Evolutionary conservation across 1,140 invertebrate species (phyloP), one percentile per base, ranked within the genome.

Genomic region (Protaetia brevitarsis): DNA sequence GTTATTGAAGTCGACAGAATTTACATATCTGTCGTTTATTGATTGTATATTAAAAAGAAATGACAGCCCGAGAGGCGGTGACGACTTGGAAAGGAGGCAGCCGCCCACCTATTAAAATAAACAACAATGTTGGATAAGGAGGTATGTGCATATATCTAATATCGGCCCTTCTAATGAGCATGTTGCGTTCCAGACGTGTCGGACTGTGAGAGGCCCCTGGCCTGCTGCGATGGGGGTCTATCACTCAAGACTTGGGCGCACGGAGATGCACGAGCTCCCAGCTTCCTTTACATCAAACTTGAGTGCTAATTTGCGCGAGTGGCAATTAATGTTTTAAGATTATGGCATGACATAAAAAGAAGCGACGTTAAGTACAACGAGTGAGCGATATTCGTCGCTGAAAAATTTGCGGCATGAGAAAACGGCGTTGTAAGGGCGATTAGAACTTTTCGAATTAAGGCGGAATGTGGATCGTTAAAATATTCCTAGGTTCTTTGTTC

Each of bases 101-200:
- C 41, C 57, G 57, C 57, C 57, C 57, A 59, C 57, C 29, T 31
- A 59, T 59, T 59, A 59, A 59, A 30, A 13, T 59, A 59, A 59
- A 59, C 57, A 59, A 59, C 57, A 59, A 59, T 59, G 57, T 59
- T 28, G 16, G 10, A 31, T 59, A 59, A 59, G 26, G 19, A 31
- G 57, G 57, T 19, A 59, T 59, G 57, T 59, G 57, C 29, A 59
- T 59, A 59, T 59, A 26, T 59, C 26, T 59, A 59, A 59, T 59
- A 59, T 59, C 57, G 41, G 41, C 26, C 16, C 27, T n/a, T 59
- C 57, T 59, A 59, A 59, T 59, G 57, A 59, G 57, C 26, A 59
- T 59, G 57, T 59, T 29, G 57, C 57, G 57, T 11, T 59, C 57
- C 13, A 31, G 57, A 59, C 57, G 57, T 59, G 57, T 59, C 26